These are phyloP conservation scores for Elephas maximus DNA, from an alignment of 2,113 vertebrate genomes.

Conservation along the genomic window DNA sequence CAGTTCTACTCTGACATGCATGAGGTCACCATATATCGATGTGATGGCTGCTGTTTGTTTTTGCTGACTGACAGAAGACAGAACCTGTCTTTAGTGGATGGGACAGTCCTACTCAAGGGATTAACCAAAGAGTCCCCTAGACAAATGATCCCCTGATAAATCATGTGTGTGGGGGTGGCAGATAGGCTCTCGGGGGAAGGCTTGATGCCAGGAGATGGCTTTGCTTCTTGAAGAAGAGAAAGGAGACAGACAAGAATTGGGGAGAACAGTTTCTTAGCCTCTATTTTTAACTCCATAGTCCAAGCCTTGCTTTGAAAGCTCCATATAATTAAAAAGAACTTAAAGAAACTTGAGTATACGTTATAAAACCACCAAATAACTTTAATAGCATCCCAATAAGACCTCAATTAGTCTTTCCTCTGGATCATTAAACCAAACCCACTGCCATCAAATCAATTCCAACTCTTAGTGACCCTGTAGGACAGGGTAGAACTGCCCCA, in stretches of 20 bases:
- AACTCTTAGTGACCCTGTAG: too few species aligned
- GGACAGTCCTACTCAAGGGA: neutral
- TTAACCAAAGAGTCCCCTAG: neutral
- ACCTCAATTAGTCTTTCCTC: conserved; percentile 68
- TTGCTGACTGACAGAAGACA: neutral
- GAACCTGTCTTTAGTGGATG: neutral
- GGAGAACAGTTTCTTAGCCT: conserved; percentile 45
- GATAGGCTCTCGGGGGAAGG: neutral
- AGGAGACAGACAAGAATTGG: neutral
- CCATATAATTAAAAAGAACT: conserved; percentile 71
- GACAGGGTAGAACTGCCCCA: too few species aligned
- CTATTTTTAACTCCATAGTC: conserved; percentile 40
- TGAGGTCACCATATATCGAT: neutral
- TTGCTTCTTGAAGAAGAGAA: conserved; percentile 37
- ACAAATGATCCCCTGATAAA: neutral
- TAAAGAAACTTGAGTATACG: conserved; percentile 67
- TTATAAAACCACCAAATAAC: conserved; percentile 60
- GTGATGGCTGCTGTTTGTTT: neutral
- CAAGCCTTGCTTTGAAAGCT: conserved; percentile 68
- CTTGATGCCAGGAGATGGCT: neutral
- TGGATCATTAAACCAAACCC: neutral
- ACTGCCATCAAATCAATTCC: too few species aligned
- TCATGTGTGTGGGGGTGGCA: neutral
- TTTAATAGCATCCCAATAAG: conserved; percentile 65
- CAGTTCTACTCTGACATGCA: neutral